These are phyloP conservation scores for Mastigias papua DNA, from an alignment of 30 jellyfish, hydroid and myxozoan species.

Conservation along the genomic window DNA sequence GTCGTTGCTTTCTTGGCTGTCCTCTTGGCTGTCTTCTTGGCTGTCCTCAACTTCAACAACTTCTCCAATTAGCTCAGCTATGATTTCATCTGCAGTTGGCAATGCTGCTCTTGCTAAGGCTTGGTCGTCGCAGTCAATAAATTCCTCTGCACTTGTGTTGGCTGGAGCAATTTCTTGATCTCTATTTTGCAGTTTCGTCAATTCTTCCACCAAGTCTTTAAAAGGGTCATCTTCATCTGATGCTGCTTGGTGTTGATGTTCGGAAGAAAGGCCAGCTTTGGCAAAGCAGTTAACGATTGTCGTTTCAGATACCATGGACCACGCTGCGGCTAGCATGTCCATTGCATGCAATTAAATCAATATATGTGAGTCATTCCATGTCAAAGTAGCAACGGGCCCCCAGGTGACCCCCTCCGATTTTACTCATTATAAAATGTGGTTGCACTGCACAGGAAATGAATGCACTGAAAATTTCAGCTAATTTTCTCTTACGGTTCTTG, in stretches of 20 bases:
- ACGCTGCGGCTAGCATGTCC: constrained; percentile 25
- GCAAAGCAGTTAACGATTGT: constrained; percentile 41
- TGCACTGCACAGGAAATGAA: no score
- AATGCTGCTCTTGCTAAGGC: constrained; percentile 36
- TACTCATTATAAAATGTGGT: no score
- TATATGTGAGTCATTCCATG: no score
- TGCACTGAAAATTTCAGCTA: no score
- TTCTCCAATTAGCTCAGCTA: constrained; percentile 35
- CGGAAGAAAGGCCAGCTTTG: constrained; percentile 34
- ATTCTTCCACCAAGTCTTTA: constrained; percentile 32
- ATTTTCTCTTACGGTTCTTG: no score
- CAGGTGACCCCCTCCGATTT: no score
- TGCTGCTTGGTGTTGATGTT: constrained; percentile 25
- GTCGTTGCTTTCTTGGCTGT: constrained; percentile 23
- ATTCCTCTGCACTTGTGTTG: constrained; percentile 32
- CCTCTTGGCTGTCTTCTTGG: constrained; percentile 24
- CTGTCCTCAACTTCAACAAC: constrained; percentile 17
- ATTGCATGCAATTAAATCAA: constrained; percentile 35
- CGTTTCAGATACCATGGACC: constrained; percentile 38
- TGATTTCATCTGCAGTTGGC: constrained; percentile 16
- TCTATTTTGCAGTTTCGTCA: constrained; percentile 18
- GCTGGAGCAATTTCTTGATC: constrained; percentile 36
- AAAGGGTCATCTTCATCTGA: constrained; percentile 27
- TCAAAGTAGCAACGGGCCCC: no score
- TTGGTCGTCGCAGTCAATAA: constrained; percentile 28